These are phyloP conservation scores for Antedon mediterranea DNA, from an alignment of 53 echinoderm and acorn worm genomes.

Conservation along the genomic window DNA sequence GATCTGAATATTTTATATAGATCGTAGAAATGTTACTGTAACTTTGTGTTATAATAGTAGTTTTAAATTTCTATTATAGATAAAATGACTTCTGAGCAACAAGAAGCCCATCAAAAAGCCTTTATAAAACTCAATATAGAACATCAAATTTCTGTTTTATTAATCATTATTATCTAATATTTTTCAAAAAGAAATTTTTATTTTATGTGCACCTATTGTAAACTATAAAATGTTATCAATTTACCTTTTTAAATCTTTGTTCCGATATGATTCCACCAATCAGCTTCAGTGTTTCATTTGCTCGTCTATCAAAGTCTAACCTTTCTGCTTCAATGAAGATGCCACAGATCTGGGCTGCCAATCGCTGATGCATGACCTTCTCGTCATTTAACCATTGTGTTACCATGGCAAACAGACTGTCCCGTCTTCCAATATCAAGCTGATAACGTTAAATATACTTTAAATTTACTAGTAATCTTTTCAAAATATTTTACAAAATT, in stretches of 20 bases:
- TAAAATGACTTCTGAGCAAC: too few species aligned
- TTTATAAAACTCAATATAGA: too few species aligned
- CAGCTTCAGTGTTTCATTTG: slow-evolving; percentile 29
- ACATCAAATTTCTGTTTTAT: too few species aligned
- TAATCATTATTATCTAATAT: too few species aligned
- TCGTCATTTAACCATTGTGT: slow-evolving; percentile 64
- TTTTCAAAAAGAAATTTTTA: too few species aligned
- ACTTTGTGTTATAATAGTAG: too few species aligned
- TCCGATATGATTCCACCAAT: slow-evolving; percentile 43
- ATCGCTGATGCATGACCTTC: slow-evolving; percentile 49
- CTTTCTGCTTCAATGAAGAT: slow-evolving; percentile 70
- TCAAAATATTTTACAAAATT: too few species aligned
- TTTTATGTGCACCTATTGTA: too few species aligned
- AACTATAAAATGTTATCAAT: background rate
- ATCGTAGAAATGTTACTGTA: too few species aligned
- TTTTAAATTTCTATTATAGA: too few species aligned
- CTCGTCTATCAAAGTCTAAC: slow-evolving; percentile 23
- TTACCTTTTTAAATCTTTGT: slow-evolving; percentile 33
- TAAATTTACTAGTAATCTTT: background rate
- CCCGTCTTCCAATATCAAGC: slow-evolving; percentile 42
- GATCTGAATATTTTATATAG: too few species aligned
- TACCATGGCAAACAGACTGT: slow-evolving; percentile 52
- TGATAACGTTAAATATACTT: slow-evolving; percentile 10
- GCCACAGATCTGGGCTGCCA: slow-evolving; percentile 71
- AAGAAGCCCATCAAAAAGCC: too few species aligned